Evolutionary conservation across 2,888 invertebrate genomes (phyloP).

Genomic region (Chaitophorus viminalis): DNA sequence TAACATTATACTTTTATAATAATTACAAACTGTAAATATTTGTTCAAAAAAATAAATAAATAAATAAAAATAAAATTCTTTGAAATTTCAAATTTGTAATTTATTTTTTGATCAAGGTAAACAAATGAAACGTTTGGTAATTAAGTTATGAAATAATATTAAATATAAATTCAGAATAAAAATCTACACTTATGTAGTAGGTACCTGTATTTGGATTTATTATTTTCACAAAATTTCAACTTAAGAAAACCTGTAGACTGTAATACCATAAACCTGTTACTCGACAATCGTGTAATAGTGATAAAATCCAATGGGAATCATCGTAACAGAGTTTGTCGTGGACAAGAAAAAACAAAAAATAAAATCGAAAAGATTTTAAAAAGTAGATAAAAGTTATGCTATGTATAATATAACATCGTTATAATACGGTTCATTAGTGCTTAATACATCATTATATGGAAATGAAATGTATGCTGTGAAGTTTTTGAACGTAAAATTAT

Average conservation of each 20-base stretch:
- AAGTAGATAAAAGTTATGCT: not conserved
- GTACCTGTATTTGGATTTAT: too few relatives aligned
- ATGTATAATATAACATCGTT: not conserved
- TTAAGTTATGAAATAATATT: not conserved
- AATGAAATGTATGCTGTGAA: too few relatives aligned
- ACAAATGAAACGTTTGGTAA: too few relatives aligned
- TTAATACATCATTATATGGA: too few relatives aligned
- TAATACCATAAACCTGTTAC: slow-evolving; percentile 13
- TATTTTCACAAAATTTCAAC: not conserved
- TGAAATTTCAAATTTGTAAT: not conserved
- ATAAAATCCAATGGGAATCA: not conserved
- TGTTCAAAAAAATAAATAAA: not conserved
- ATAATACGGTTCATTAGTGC: not conserved
- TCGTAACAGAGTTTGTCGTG: slow-evolving; percentile 11
- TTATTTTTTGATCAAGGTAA: not conserved
- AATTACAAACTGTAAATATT: too few relatives aligned
- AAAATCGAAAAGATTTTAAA: not conserved
- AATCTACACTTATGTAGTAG: too few relatives aligned
- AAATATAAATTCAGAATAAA: too few relatives aligned
- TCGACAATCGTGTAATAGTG: not conserved
- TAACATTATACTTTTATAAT: too few relatives aligned
- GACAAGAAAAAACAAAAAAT: not conserved
- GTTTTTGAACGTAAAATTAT: not conserved
- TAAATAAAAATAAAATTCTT: too few relatives aligned
- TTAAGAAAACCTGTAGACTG: not conserved